Evolutionary conservation across 2,888 invertebrate genomes (phyloP).

Genomic region (Drosophila engyochracea): DNA sequence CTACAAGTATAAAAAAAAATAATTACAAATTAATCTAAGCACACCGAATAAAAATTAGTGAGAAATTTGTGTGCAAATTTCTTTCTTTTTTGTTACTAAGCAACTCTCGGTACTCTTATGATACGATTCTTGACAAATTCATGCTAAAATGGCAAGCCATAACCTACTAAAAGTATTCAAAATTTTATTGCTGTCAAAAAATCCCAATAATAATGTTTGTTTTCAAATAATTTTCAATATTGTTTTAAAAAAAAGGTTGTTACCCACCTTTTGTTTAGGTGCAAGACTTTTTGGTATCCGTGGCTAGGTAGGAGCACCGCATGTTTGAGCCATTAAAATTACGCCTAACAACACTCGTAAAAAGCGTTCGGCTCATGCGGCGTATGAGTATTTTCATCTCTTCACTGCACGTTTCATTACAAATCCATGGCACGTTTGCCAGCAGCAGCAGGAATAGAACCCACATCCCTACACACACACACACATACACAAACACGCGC

Average conservation of each 20-base stretch:
- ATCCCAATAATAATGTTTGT: not conserved
- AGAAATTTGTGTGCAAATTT: not conserved
- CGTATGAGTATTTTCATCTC: constrained; percentile 68
- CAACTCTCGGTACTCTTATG: not conserved
- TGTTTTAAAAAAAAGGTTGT: not conserved
- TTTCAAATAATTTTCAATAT: not conserved
- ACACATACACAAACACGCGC: constrained; percentile 17
- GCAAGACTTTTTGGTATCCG: constrained; percentile 67
- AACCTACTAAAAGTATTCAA: fast-evolving
- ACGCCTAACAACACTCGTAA: constrained; percentile 77
- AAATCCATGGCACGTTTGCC: constrained; percentile 76
- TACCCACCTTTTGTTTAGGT: not conserved
- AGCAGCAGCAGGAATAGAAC: constrained; percentile 40
- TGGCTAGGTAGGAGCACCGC: constrained; percentile 41
- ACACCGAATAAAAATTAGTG: not conserved
- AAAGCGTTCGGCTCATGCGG: constrained; percentile 67
- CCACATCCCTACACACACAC: constrained; percentile 25
- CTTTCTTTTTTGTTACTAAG: not conserved
- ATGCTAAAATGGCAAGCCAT: not conserved
- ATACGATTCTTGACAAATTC: not conserved
- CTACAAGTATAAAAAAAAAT: not conserved
- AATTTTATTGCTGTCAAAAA: not conserved
- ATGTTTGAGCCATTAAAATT: constrained; percentile 79
- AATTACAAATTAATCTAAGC: not conserved
- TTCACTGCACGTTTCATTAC: constrained; percentile 73